Percentiles rank a stretch among this genome's conserved stretches.
Conservation (phyloP, 2,888 invertebrate genomes). For the Busseola fusca region DNA sequence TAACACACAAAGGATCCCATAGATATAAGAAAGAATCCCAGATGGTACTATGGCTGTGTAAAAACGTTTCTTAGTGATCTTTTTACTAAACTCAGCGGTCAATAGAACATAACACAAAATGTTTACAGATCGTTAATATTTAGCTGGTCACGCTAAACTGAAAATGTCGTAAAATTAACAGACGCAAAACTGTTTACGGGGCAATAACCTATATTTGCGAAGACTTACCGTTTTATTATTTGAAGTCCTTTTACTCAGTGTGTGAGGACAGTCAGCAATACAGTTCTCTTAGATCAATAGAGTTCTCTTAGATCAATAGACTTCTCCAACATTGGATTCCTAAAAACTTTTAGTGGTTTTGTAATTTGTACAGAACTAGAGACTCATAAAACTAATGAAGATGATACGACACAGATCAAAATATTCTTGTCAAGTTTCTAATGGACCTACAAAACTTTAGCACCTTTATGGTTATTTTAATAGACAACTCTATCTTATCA, state of each 20-base stretch:
- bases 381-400: slow-evolving; percentile 6
- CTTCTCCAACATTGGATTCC: background rate
- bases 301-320: too few relatives aligned
- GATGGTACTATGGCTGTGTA: background rate
- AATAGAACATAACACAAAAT: slow-evolving; percentile 20
- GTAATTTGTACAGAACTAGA: background rate
- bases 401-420: background rate
- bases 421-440: background rate
- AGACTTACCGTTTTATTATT: slow-evolving; percentile 44
- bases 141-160: slow-evolving; percentile 44
- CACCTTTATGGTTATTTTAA: background rate
- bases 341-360: slow-evolving; percentile 10
- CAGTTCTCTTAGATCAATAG: too few relatives aligned
- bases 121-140: slow-evolving; percentile 42
- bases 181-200: slow-evolving; percentile 53
- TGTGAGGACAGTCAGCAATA: background rate
- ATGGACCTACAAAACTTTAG: background rate
- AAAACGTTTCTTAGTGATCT: slow-evolving; percentile 10
- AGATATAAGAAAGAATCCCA: background rate
- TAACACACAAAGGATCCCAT: background rate
- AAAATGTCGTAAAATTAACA: slow-evolving; percentile 53
- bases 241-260: slow-evolving; percentile 23
- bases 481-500: background rate
- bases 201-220: slow-evolving; percentile 41
- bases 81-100: slow-evolving; percentile 2